Evolutionary conservation across 2,888 invertebrate species (phyloP), one percentile per base, ranked within the genome.

Genomic region (Crioceris asparagi): DNA sequence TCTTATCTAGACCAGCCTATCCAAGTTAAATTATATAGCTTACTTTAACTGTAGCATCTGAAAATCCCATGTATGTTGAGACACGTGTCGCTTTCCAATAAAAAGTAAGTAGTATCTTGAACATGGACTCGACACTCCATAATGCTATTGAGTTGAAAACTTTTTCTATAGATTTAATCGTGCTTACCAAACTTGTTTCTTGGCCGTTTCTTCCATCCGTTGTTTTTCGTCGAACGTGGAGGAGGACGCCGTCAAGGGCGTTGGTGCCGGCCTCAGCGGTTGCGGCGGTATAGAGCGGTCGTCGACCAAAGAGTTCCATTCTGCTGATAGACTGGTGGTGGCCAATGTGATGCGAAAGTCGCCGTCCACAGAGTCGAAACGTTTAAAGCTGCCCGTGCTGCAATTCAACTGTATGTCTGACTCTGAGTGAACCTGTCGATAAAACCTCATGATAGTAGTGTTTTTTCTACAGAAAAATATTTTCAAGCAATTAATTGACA

Each of bases 291-390:
- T 77, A 29, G 57, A 47, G 42, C 52, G 41, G 12, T 49, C 52
- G 19, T 52, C 54, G 19, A 53, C 51, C 17, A 39, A 44, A 43
- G 47, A 29, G 34, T 42, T 44, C 54, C 56, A 57, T 27, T 55
- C 52, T 27, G 46, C 54, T 37, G 48, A 54, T 33, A 61, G 53
- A 43, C 59, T 61, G 11, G 66, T 64, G 10, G 65, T 65, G 43
- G 68, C 66, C 26, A 69, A 58, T 6, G 66, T 61, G 48, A 69
- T 65, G 42, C 66, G 65, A 40, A 67, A 64, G 53, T 74, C 75
- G 40, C 69, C 66, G 51, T 77, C 76, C 21, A 75, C 70, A 10
- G 73, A 71, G 49, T 78, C 77, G 54, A 78, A 78, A 26, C 76
- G 67, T 50, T 75, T 74, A 56, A 77, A 78, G 49, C 74, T 76